Percentiles rank a stretch among this genome's conserved stretches.
Evolutionary conservation across 2,797 vertebrate genomes (phyloP).

Genomic region (Synanceia verrucosa): DNA sequence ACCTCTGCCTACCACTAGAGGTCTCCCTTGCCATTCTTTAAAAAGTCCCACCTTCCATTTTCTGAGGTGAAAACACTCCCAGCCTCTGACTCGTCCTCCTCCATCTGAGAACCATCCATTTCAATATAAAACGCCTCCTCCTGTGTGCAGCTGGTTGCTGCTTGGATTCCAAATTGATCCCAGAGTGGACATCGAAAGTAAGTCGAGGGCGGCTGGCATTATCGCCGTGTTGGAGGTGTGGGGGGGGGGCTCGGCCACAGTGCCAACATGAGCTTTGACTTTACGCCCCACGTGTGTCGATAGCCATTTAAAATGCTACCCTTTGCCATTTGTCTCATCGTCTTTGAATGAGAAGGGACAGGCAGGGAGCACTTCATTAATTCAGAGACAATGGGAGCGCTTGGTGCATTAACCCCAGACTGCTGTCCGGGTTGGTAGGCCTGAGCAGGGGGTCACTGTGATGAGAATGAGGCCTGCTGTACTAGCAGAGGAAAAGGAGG

Average conservation of each 20-base stretch:
- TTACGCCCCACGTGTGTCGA: slow-evolving; percentile 40
- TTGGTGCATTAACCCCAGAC: slow-evolving; percentile 82
- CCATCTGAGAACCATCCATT: slow-evolving; percentile 64
- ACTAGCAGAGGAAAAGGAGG: slow-evolving; percentile 40
- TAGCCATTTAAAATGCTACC: slow-evolving; percentile 64
- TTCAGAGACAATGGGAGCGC: slow-evolving; percentile 76
- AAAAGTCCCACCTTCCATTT: slow-evolving; percentile 65
- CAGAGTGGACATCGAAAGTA: slow-evolving; percentile 33
- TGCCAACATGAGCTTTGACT: slow-evolving; percentile 40
- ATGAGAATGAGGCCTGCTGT: slow-evolving; percentile 82
- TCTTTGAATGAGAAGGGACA: slow-evolving; percentile 69
- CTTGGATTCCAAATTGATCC: slow-evolving; percentile 49
- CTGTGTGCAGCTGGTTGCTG: slow-evolving; percentile 8
- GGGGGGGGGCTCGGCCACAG: slow-evolving; percentile 13
- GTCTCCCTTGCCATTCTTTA: slow-evolving; percentile 75
- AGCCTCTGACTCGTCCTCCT: slow-evolving; percentile 40
- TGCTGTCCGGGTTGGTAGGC: slow-evolving; percentile 60
- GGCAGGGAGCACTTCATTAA: slow-evolving; percentile 75
- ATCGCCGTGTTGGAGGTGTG: no score
- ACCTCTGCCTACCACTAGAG: slow-evolving; percentile 74
- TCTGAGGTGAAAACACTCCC: slow-evolving; percentile 59
- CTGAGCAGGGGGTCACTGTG: slow-evolving; percentile 55
- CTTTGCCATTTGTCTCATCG: slow-evolving; percentile 68
- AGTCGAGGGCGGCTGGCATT: slow-evolving; percentile 27
- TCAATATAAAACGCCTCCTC: slow-evolving; percentile 53